These are phyloP conservation scores for Acronicta alni DNA, from an alignment of 2,888 invertebrate species.

Conservation along the genomic window DNA sequence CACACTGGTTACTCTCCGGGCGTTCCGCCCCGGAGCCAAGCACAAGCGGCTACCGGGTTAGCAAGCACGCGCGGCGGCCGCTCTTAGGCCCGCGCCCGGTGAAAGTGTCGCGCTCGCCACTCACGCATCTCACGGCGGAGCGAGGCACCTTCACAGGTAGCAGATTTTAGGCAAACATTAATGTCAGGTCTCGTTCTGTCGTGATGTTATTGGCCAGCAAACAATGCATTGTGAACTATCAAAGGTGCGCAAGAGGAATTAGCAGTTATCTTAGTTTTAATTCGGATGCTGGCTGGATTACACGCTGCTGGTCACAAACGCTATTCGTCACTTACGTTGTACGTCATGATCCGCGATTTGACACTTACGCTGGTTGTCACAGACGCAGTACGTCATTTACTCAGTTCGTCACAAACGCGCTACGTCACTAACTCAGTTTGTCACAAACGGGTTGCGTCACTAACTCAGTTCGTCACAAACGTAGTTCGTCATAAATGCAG, in stretches of 20 bases:
- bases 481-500: too few relatives aligned
- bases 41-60: conserved; percentile 89
- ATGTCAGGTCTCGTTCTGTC: conserved; percentile 62
- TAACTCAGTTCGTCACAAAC: too few relatives aligned
- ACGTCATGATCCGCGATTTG: too few relatives aligned
- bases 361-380: too few relatives aligned
- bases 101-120: conserved; percentile 31
- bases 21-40: conserved; percentile 86
- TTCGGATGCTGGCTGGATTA: conserved; percentile 65
- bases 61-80: conserved; percentile 82
- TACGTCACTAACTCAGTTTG: too few relatives aligned
- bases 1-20: conserved; percentile 88
- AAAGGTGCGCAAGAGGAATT: conserved; percentile 69
- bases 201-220: conserved; percentile 74
- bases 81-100: conserved; percentile 71
- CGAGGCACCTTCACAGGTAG: conserved; percentile 56
- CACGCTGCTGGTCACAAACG: too few relatives aligned
- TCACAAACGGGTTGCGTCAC: too few relatives aligned
- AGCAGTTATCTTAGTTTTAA: conserved; percentile 65
- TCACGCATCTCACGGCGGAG: conserved; percentile 12
- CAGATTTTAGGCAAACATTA: conserved; percentile 68
- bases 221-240: conserved; percentile 66
- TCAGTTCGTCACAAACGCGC: too few relatives aligned
- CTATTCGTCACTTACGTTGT: too few relatives aligned
- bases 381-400: conserved; percentile 62